Evolutionary conservation across 2,113 vertebrate genomes (phyloP), one percentile per base, ranked within the genome.

Genomic region (Melanocharis versteri): DNA sequence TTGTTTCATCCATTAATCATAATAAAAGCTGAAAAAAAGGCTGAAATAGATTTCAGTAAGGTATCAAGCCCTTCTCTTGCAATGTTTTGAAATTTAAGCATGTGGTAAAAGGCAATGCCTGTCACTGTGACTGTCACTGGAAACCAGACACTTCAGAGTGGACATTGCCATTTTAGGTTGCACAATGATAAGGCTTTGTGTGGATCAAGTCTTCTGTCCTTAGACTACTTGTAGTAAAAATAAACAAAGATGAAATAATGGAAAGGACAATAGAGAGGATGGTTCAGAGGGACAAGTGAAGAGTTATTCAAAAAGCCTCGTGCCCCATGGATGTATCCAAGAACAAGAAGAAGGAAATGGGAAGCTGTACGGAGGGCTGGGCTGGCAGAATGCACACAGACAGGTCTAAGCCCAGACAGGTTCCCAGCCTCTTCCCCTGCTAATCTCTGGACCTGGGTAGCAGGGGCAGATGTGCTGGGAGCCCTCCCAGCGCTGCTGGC

Each of bases 251-350:
- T 22, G 4, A 71, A 79, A 76, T 23, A 60, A 64, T 3, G 57
- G 54, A 72, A 76, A 83, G 26, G 37, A 72, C 53, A 73, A 53
- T 4, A 45, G 19, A 79, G 33, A 80, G 27, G 13, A 15, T 0
- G 3, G n/a, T 65, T 77, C 42, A 69, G 33, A 58, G 19, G 30
- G 13, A 37, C 14, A 61, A 61, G 31, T 13, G 27, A 75, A 80
- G 17, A 60, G 23, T 3, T 45, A 14, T 40, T 47, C 33, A 65
- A 35, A 77, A 72, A 71, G 31, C 31, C n/a, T n/a, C 0, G 0
- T 75, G 37, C 28, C 31, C 23, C 0, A 1, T 73, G 15, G 17
- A 10, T 0, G 0, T 56, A 13, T 72, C 23, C 33, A 69, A 61
- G 76, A 86, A 26, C 10, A 8, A n/a, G 1, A 42, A n/a, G 44